Base-by-base conservation (phyloP, 2,888 invertebrate species). In the Leptinotarsa juncta region DNA sequence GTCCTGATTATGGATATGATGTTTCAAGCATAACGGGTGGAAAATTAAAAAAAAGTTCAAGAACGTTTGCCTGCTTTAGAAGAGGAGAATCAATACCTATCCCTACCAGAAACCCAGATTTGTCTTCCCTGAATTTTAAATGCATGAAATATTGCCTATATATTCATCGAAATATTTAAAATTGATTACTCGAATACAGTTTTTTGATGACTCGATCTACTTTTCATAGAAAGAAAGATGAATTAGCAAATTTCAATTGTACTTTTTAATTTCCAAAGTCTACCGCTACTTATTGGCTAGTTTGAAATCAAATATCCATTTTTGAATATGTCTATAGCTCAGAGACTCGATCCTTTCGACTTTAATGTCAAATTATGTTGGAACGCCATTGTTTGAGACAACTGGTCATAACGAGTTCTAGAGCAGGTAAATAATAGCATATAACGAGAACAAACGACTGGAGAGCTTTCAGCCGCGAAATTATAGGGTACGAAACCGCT, bases 401-500 rank as follows among this genome's bases (percentile, higher is more conserved):
- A 77, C 75, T 72, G 68, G 77, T 73, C 72, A 57, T 53, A 71
- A 74, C 77, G 67, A 67, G 74, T 62, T 71, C 49, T 55, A 72
- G 68, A 72, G 66, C 78, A 77, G 78, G 78, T 78, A 78, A 78
- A 78, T 77, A 78, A 78, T 78, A 72, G 75, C 73, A 72, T 67
- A 76, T 74, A 78, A 77, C 76, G 69, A 78, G 78, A 75, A 75
- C 73, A 72, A 77, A 76, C 75, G 77, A 73, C 70, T 67, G 62
- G 66, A 71, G 66, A 74, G 72, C 77, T 76, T 71, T 74, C 77
- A 75, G 79, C 76, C 78, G 75, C 78, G 69, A 79, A 79, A 79
- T 79, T 79, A 79, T 70, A 79, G 79, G 79, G 77, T 78, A 79
- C 70, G 71, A 49, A 65, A 72, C 74, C 78, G 72, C 50, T 65